Evolutionary conservation across 2,888 invertebrate genomes (phyloP).

Genomic region (Leptopilina myrica): DNA sequence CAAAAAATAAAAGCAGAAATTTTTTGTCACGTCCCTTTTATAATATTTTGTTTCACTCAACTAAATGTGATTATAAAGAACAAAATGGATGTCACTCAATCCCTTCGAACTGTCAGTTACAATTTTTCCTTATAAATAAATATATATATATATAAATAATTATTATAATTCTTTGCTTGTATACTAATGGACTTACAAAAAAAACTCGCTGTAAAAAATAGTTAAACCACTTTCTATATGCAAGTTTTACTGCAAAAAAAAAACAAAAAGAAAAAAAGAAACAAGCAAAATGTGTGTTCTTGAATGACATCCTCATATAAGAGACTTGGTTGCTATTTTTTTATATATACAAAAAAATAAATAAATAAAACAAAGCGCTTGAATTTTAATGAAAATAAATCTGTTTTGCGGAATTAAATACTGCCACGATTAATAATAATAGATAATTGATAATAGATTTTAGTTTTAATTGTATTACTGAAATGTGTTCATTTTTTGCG

Average conservation of each 20-base stretch:
- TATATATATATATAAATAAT: no score
- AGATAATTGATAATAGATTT: background rate
- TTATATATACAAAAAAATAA: background rate
- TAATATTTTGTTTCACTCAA: constrained; percentile 7
- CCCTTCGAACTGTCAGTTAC: constrained; percentile 15
- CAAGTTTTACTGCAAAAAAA: constrained; percentile 4
- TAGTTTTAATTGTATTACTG: background rate
- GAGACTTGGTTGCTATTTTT: constrained; percentile 31
- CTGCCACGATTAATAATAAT: constrained; percentile 39
- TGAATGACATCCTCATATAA: constrained; percentile 9
- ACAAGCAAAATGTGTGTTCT: constrained; percentile 2
- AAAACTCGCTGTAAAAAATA: background rate
- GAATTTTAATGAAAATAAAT: constrained; percentile 30
- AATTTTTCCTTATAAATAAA: background rate
- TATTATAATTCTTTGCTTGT: background rate
- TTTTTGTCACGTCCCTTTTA: constrained; percentile 14
- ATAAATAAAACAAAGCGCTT: constrained; percentile 15
- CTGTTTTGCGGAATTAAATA: constrained; percentile 45
- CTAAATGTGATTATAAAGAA: constrained; percentile 22
- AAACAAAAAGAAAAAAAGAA: background rate
- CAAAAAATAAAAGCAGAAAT: background rate
- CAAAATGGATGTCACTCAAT: constrained; percentile 15
- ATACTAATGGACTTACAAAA: background rate
- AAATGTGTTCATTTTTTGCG: constrained; percentile 27
- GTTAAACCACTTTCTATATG: background rate